Percentiles rank a stretch among this genome's conserved stretches.
These are phyloP conservation scores for Callipepla californica DNA, from an alignment of 2,113 vertebrate genomes.

Conservation along the genomic window DNA sequence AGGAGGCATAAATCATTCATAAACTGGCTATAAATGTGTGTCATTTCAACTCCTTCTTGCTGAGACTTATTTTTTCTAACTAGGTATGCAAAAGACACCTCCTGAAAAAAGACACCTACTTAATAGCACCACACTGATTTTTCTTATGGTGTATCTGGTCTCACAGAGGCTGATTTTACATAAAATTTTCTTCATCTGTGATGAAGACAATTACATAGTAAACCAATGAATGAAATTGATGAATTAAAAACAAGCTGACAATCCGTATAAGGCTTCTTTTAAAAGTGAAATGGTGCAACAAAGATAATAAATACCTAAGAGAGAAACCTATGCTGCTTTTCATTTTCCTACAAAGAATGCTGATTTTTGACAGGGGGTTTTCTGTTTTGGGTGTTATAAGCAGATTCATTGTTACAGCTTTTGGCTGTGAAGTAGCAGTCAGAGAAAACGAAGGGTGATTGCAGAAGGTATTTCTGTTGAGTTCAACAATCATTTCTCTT, in stretches of 20 bases:
- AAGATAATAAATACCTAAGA: not conserved
- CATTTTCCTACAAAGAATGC: not conserved
- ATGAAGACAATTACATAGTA: not conserved
- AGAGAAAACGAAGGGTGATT: not conserved
- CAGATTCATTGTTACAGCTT: not conserved
- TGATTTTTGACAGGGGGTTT: constrained; percentile 3
- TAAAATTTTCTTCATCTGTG: not conserved
- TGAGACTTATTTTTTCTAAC: not conserved
- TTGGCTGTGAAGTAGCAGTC: not conserved
- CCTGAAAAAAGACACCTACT: not conserved
- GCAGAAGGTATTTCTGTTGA: not conserved
- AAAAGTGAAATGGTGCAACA: not conserved
- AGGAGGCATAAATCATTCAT: not conserved
- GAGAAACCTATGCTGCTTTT: not conserved
- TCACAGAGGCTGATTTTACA: not conserved
- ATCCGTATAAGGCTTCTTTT: not conserved
- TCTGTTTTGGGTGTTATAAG: not conserved
- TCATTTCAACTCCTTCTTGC: not conserved
- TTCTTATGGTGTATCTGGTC: not conserved
- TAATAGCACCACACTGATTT: not conserved
- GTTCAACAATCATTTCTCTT: not conserved
- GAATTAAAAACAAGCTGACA: not conserved
- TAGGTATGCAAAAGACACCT: not conserved
- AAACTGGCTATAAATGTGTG: not conserved
- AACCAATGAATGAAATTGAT: not conserved